Base-by-base conservation (phyloP, 2,797 vertebrate species). In the Eleutherodactylus coqui region DNA sequence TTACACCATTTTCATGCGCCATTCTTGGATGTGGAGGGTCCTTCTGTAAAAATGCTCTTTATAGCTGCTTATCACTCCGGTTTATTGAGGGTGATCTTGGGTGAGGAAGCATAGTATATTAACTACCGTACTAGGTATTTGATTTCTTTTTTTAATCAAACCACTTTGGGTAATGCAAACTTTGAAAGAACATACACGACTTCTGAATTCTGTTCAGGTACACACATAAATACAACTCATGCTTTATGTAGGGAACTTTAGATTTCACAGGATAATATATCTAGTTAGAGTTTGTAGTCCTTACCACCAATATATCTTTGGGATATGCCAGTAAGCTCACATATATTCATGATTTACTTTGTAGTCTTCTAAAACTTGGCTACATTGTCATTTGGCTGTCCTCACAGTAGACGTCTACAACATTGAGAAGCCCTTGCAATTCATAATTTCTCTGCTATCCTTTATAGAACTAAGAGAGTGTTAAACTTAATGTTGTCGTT, bases 401-500 rank as follows among this genome's bases (percentile, higher is more conserved):
- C 73, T 77, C n/a, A 53, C 24, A 27, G 7, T 49, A 41, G n/a
- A 78, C 53, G 72, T 16, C 70, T 51, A 72, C 16, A 83, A 47
- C 70, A 82, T 72, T 78, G 34, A 82, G 60, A 69, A 77, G 41
- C 60, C 72, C 24, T 83, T 73, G 75, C 32, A 72, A 70, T 72
- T 43, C 41, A 87, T 78, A 36, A 69, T 87, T 38, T 87, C 85
- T 70, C 27, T 82, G 45, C 51, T 51, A 55, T 72, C 14, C 47
- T 70, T 62, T 69, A 29, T 83, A 47, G 55, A 83, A 43, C 49
- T 51, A 79, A 78, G 29, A 72, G 38, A 38, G 76, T 83, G 69
- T 77, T 84, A 84, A 87, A 55, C 13, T 27, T 78, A 73, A 43
- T 60, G 81, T 72, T 83, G 81, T 73, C n/a, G 38, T 87, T 49